A percentile compares a stretch with the other conserved stretches of the same genome.
Conservation (phyloP, 2,888 invertebrate species). For the Horisme vitalbata region DNA sequence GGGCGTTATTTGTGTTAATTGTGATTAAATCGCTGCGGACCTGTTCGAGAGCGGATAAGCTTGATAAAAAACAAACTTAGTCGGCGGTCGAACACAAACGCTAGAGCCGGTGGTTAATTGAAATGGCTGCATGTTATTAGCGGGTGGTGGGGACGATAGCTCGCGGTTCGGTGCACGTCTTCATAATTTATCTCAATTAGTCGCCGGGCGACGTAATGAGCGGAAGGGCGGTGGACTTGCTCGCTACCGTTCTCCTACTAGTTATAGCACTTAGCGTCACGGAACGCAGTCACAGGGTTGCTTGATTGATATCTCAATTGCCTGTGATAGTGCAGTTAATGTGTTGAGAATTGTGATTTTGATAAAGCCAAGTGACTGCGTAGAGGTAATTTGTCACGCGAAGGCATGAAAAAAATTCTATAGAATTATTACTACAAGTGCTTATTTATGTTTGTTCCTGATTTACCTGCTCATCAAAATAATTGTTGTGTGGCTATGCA, state of each 20-base stretch:
- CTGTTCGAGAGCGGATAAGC: slow-evolving; percentile 46
- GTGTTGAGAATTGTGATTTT: slow-evolving; percentile 28
- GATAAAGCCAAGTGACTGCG: slow-evolving; percentile 15
- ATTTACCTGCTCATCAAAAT: slow-evolving; percentile 11
- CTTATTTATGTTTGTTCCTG: slow-evolving; percentile 16
- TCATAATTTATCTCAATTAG: slow-evolving; percentile 81
- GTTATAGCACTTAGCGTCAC: slow-evolving; percentile 36
- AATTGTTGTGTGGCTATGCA: neutral
- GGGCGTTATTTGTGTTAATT: slow-evolving; percentile 52
- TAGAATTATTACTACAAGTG: slow-evolving; percentile 14
- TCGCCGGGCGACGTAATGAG: slow-evolving; percentile 65
- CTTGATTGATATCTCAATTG: slow-evolving; percentile 41
- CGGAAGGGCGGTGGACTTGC: slow-evolving; percentile 61
- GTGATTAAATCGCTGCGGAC: slow-evolving; percentile 49
- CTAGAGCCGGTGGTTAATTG: slow-evolving; percentile 60
- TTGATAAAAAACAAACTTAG: slow-evolving; percentile 49
- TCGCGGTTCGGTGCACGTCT: slow-evolving; percentile 71
- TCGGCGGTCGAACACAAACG: slow-evolving; percentile 44
- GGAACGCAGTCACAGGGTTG: slow-evolving; percentile 35
- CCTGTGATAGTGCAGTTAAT: slow-evolving; percentile 31
- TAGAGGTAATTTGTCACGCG: slow-evolving; percentile 22
- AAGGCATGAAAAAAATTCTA: slow-evolving; percentile 6
- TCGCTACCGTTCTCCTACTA: slow-evolving; percentile 33
- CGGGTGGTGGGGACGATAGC: slow-evolving; percentile 67
- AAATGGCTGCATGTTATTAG: slow-evolving; percentile 76